Evolutionary conservation across 2,113 vertebrate species (phyloP).

Genomic region (Malurus alboscapulatus): DNA sequence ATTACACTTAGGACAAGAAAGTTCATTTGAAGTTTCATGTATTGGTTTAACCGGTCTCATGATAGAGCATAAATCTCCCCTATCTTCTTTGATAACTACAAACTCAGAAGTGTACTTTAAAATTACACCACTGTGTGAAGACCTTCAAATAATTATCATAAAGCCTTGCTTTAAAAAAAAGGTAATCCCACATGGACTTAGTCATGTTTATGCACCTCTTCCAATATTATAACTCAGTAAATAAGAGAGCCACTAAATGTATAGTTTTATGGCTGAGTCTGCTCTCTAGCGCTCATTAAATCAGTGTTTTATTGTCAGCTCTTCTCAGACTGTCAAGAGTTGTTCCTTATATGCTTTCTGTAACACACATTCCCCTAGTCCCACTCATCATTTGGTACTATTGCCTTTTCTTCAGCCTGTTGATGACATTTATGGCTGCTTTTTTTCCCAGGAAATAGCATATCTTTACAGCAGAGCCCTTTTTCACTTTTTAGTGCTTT

Average conservation of each 20-base stretch:
- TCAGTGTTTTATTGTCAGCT: constrained; percentile 60
- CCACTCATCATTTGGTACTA: constrained; percentile 31
- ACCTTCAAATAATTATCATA: constrained; percentile 71
- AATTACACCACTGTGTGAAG: constrained; percentile 33
- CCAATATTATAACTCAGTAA: constrained; percentile 31
- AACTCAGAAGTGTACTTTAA: constrained; percentile 52
- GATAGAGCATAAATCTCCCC: constrained; percentile 22
- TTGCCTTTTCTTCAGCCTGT: neutral
- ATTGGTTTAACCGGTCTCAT: neutral
- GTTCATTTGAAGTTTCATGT: constrained; percentile 6
- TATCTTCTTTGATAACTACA: constrained; percentile 36
- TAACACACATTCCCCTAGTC: constrained; percentile 5
- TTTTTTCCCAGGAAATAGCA: neutral
- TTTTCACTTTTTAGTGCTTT: constrained; percentile 21
- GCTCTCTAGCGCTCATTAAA: constrained; percentile 40
- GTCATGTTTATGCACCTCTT: constrained; percentile 19
- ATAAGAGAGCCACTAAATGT: constrained; percentile 46
- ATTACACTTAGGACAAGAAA: neutral
- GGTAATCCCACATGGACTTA: neutral
- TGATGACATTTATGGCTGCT: constrained; percentile 38
- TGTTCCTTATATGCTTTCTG: constrained; percentile 31
- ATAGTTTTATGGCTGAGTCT: constrained; percentile 37
- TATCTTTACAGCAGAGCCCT: neutral
- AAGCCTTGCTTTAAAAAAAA: constrained; percentile 32
- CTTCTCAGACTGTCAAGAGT: constrained; percentile 56